These are phyloP conservation scores for Notamacropus eugenii DNA, from an alignment of 2,797 vertebrate genomes.

Conservation along the genomic window DNA sequence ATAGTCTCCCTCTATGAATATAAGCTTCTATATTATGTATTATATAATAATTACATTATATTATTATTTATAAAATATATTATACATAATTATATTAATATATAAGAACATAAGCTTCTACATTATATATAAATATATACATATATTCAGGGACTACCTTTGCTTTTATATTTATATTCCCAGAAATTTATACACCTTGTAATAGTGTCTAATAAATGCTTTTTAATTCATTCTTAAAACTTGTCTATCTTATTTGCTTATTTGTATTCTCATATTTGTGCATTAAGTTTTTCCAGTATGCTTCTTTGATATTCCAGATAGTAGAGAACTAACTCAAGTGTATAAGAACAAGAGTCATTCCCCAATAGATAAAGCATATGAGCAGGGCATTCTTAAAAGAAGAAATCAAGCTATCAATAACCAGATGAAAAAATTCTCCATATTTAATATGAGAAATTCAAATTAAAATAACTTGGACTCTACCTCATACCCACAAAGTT, in stretches of 20 bases:
- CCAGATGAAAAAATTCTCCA: background rate
- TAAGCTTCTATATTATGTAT: background rate
- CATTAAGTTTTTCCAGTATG: background rate
- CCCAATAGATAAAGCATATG: background rate
- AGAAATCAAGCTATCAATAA: background rate
- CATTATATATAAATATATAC: no score
- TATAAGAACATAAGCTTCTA: background rate
- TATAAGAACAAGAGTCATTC: background rate
- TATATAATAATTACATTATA: background rate
- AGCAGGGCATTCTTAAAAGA: background rate
- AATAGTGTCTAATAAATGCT: background rate
- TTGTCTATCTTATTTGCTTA: background rate
- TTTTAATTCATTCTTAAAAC: background rate
- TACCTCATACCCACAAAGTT: background rate
- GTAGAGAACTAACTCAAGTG: background rate
- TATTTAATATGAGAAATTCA: background rate
- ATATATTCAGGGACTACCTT: background rate
- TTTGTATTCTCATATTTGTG: background rate
- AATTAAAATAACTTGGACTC: background rate
- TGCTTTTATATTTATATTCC: background rate
- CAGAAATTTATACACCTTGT: background rate
- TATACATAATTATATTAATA: no score
- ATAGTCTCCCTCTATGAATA: background rate
- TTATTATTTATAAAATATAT: background rate
- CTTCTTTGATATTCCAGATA: background rate